Evolutionary conservation across 2,888 invertebrate species (phyloP).

Genomic region (Callyntrura guangdongensis): DNA sequence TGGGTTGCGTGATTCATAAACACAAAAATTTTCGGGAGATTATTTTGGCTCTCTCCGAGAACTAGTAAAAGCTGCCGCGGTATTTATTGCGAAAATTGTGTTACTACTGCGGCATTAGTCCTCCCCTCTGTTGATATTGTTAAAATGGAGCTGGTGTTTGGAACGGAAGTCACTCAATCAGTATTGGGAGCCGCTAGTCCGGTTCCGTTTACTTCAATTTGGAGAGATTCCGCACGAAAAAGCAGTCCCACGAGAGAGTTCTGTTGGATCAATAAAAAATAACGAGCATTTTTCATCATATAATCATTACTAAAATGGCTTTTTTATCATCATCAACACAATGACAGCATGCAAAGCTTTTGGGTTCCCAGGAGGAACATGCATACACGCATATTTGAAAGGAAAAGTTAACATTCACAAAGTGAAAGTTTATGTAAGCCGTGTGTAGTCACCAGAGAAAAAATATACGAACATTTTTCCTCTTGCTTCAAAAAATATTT

Average conservation of each 20-base stretch:
- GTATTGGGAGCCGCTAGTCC: background rate
- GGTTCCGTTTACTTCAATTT: constrained; percentile 39
- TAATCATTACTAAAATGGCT: constrained; percentile 41
- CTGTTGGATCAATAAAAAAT: constrained; percentile 71
- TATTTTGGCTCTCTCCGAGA: constrained; percentile 6
- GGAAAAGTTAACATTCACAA: background rate
- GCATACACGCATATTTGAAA: background rate
- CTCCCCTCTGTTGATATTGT: constrained; percentile 1
- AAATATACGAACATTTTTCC: no score
- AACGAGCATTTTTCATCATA: constrained; percentile 67
- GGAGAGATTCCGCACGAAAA: background rate
- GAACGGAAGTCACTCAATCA: constrained; percentile 52
- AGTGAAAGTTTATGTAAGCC: background rate
- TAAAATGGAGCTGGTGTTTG: constrained; percentile 31
- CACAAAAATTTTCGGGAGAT: background rate
- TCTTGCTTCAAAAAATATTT: background rate
- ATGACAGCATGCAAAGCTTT: background rate
- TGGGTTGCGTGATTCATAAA: constrained; percentile 41
- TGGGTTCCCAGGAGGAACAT: constrained; percentile 7
- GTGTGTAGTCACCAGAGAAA: no score
- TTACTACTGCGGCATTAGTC: background rate
- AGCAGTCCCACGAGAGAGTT: background rate
- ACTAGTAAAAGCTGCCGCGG: background rate
- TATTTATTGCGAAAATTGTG: constrained; percentile 4
- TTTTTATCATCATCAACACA: constrained; percentile 39